Base-by-base conservation (phyloP, 1,140 invertebrate species). In the Propsilocerus akamusi region DNA sequence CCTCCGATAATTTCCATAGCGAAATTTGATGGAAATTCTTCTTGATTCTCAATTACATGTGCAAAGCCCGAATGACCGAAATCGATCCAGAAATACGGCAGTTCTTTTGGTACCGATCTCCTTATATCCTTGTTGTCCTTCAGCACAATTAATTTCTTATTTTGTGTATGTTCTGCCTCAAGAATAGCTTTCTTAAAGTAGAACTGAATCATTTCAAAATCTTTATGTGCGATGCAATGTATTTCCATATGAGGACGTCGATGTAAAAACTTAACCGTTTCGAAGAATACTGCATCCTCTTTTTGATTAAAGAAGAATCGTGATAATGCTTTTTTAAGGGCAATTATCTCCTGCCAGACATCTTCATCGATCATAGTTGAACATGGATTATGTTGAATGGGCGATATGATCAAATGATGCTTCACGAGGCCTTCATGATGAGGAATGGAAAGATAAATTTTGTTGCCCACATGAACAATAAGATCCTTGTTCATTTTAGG, bases 181-280 rank as follows among this genome's bases (percentile, higher is more conserved):
- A 88, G 69, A 46, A 98, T 78, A 0, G 92, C 93, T 80, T 98
- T 97, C 76, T 95, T 96, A 60, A 97, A 97, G 70, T 96, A 97
- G 53, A 97, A 94, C 2, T 91, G 88, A 10, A 88, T 87, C 55
- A 97, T 57, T 50, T 65, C 63, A 5, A 55, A 58, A n/a, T 55
- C 47, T 10, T 37, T 46, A 10, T 51, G 47, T 0, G 93, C 88
- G 20, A 97, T 71, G 72, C 92, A 97, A 56, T 97, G 82, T 17
- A 97, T 70, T 41, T 74, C 71, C 75, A 94, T 82, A 63, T 98
- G 94, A 5, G 87, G 85, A 57, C 77, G 79, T 58, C 72, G 72
- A 51, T 83, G 72, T 17, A 90, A 68, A 59, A 74, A 73, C 54
- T 77, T 78, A 22, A 83, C 85, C 12, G 80, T 82, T 72, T 98